Evolutionary conservation across 2,113 vertebrate species (phyloP), one percentile per base, ranked within the genome.

Genomic region (Sorex araneus): DNA sequence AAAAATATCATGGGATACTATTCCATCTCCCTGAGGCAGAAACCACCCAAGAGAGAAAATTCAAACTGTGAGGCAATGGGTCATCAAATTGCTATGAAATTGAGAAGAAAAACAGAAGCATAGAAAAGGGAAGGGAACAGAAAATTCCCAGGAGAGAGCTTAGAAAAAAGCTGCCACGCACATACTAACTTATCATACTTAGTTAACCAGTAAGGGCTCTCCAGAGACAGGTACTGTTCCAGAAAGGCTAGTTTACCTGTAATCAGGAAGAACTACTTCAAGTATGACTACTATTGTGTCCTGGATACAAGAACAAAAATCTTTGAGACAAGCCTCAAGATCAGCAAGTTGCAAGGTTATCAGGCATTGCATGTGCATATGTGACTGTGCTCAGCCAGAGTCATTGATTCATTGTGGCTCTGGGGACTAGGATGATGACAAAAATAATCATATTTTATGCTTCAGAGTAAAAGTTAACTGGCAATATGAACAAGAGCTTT

Each of bases 371-470:
- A 19, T 6, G 9, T 5, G 18, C 8, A 60, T 13, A 7, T 54
- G 19, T 0, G 5, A 2, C 40, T 21, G 9, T 63, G 34, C 5
- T 54, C 15, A 19, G 54, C 54, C 15, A 25, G 16, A 81, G 47
- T 64, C 50, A 40, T 28, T 74, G 87, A 45, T 32, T 80, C 30
- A 50, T 71, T 32, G n/a, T 78, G 54, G 43, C 60, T 88, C 88
- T 32, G 8, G 34, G 89, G 66, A 90, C 71, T 92, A 70, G 76
- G 3, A 83, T 69, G 95, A 73, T 13, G 15, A 57, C n/a, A 96
- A 34, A 87, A 84, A 82, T 92, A 95, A 95, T 80, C 85, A 90
- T 77, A 91, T 94, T 73, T 90, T 95, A 66, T 36, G 77, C 90
- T 97, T 96, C 67, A 71, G 80, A 90, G 70, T 23, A 89, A 60